Conservation (phyloP, 2,888 invertebrate species). For the Drosophila dives region DNA sequence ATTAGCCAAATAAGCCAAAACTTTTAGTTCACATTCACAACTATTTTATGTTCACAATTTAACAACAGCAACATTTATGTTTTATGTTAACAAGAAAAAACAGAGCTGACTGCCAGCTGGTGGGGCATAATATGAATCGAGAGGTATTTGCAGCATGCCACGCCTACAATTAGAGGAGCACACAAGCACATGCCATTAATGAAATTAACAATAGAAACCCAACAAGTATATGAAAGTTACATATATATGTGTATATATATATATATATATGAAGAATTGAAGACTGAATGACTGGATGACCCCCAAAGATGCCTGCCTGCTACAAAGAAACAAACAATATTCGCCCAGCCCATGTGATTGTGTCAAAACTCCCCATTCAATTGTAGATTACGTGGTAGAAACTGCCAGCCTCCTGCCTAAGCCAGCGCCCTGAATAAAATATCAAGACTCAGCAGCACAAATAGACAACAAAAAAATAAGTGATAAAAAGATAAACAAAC, state of each 20-base stretch:
- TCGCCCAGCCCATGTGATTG: conserved; percentile 47
- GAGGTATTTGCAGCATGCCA: conserved; percentile 19
- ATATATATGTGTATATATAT: background rate
- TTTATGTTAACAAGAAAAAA: conserved; percentile 53
- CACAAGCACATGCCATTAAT: conserved; percentile 49
- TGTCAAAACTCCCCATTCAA: conserved; percentile 5
- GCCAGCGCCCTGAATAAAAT: conserved; percentile 10
- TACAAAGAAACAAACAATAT: conserved; percentile 33
- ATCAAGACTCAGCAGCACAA: conserved; percentile 35
- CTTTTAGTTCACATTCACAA: conserved; percentile 50
- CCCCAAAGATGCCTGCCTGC: conserved; percentile 61
- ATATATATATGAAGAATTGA: conserved; percentile 15
- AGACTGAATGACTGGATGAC: conserved; percentile 40
- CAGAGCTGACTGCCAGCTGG: conserved; percentile 38
- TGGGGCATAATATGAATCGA: conserved; percentile 2
- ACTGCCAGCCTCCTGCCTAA: conserved; percentile 6
- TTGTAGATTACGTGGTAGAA: conserved; percentile 23
- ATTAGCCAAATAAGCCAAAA: conserved; percentile 77
- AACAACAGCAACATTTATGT: conserved; percentile 71
- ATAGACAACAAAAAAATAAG: conserved; percentile 76
- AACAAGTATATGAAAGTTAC: conserved; percentile 27
- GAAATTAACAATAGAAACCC: conserved; percentile 66
- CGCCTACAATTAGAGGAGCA: conserved; percentile 8
- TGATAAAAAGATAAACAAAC: conserved; percentile 76
- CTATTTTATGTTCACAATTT: conserved; percentile 60